These are phyloP conservation scores for Castor canadensis DNA, from an alignment of 2,113 vertebrate genomes.

Conservation along the genomic window DNA sequence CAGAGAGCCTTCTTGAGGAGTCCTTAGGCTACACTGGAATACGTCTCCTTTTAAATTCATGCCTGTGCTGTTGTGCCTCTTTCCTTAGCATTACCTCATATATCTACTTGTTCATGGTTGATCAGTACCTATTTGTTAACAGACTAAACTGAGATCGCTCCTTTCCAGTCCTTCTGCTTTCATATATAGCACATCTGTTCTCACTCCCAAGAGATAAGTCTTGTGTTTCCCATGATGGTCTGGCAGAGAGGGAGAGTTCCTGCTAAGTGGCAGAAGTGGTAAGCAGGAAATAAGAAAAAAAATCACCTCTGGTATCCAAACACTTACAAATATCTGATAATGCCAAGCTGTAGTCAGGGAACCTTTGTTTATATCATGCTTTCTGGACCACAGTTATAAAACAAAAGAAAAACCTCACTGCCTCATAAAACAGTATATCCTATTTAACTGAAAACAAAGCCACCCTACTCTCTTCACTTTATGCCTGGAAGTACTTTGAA, in stretches of 20 bases:
- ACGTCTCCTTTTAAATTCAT: not conserved
- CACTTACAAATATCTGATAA: not conserved
- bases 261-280: not conserved
- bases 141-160: not conserved
- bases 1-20: not conserved
- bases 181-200: not conserved
- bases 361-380: not conserved
- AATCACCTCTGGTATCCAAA: not conserved
- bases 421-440: not conserved
- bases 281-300: not conserved
- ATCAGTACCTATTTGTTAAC: not conserved
- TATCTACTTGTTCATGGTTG: not conserved
- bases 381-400: not conserved
- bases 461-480: not conserved
- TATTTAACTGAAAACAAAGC: not conserved
- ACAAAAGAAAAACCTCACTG: not conserved
- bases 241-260: not conserved
- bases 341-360: not conserved
- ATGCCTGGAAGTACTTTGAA: not conserved
- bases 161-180: not conserved
- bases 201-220: not conserved
- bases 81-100: not conserved
- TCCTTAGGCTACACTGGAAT: rapidly evolving
- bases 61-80: not conserved
- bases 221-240: not conserved